These are phyloP conservation scores for Drosophila teissieri DNA, from an alignment of 1,140 invertebrate genomes.

Conservation along the genomic window DNA sequence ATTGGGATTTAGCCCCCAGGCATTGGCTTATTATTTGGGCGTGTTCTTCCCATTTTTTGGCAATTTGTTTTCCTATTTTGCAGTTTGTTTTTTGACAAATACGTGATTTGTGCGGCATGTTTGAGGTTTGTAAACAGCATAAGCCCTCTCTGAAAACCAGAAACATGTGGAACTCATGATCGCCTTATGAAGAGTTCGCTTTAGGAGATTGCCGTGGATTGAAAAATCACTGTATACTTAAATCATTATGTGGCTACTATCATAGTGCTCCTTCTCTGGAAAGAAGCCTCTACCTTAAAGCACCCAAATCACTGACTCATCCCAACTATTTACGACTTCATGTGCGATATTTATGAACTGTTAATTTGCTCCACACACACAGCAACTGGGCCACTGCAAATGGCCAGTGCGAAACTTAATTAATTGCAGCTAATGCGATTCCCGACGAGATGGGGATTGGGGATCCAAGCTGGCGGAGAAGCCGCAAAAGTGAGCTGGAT, in stretches of 20 bases:
- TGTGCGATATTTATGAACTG: slow-evolving; percentile 73
- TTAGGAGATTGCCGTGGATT: slow-evolving; percentile 5
- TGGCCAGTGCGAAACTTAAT: slow-evolving; percentile 72
- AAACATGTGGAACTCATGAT: slow-evolving; percentile 12
- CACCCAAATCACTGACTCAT: background rate
- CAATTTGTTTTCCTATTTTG: slow-evolving; percentile 8
- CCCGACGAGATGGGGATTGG: slow-evolving; percentile 18
- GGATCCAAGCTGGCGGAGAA: slow-evolving; percentile 16
- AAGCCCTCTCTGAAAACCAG: slow-evolving; percentile 12
- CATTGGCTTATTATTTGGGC: slow-evolving; percentile 66
- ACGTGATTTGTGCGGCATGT: slow-evolving; percentile 49
- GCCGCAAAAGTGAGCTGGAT: slow-evolving; percentile 53
- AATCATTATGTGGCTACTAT: no score
- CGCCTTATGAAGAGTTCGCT: background rate
- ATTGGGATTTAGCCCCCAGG: slow-evolving; percentile 34
- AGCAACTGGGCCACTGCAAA: slow-evolving; percentile 55
- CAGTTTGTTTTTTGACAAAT: slow-evolving; percentile 36
- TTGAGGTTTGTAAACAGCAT: slow-evolving; percentile 21
- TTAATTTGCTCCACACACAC: slow-evolving; percentile 65
- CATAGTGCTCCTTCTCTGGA: background rate
- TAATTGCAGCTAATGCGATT: slow-evolving; percentile 78
- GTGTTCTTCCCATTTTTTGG: slow-evolving; percentile 33
- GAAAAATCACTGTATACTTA: no score
- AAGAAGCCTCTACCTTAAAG: background rate
- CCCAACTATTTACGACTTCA: slow-evolving; percentile 59